These are phyloP conservation scores for Pantelozetes paolii DNA, from an alignment of 2,888 invertebrate species.

Conservation along the genomic window DNA sequence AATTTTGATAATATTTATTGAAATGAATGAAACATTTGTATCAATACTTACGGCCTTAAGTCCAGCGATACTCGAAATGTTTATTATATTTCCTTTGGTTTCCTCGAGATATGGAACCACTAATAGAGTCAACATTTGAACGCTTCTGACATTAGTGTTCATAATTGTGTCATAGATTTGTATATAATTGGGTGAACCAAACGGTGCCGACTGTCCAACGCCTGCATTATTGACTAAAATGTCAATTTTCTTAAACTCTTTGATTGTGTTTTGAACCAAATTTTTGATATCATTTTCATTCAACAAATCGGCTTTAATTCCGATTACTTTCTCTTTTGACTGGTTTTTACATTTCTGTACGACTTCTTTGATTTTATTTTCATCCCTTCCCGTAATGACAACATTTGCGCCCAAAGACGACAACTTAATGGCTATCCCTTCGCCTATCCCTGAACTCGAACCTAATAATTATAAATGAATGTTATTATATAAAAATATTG, in stretches of 20 bases:
- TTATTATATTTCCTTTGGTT: slow-evolving; percentile 16
- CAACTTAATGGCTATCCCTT: not conserved
- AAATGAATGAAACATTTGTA: no score
- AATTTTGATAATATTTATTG: not conserved
- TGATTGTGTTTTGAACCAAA: not conserved
- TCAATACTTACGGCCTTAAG: not conserved
- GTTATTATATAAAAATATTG: not conserved
- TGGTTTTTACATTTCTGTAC: not conserved
- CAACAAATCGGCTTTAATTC: slow-evolving; percentile 4
- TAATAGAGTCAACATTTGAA: not conserved
- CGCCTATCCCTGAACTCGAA: slow-evolving; percentile 12
- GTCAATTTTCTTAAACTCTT: slow-evolving; percentile 16
- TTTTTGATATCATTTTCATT: not conserved
- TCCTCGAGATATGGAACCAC: slow-evolving; percentile 2
- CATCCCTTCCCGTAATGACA: slow-evolving; percentile 11
- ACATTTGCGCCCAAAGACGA: slow-evolving; percentile 13
- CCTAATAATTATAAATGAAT: not conserved
- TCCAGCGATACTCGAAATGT: slow-evolving; percentile 24
- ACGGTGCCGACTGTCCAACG: not conserved
- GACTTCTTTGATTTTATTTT: not conserved
- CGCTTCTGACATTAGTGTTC: slow-evolving; percentile 19
- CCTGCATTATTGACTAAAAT: slow-evolving; percentile 18
- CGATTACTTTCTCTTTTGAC: not conserved
- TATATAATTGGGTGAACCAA: not conserved
- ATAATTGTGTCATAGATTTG: not conserved